Conservation (phyloP, 1,140 invertebrate genomes). For the Zophobas atratus region DNA sequence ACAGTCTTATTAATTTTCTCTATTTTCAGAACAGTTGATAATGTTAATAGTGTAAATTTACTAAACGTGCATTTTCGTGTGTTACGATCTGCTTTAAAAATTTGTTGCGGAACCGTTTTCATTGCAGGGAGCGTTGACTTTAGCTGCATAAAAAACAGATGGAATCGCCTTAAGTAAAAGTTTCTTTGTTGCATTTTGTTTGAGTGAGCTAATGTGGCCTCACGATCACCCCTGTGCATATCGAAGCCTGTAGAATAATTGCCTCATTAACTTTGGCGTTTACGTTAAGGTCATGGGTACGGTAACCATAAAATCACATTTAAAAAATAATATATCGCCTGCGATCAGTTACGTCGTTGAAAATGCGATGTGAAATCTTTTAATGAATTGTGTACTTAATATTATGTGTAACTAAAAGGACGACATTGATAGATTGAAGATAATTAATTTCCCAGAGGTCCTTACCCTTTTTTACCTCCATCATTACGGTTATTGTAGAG, state of each 20-base stretch:
- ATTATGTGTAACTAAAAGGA: conserved; percentile 49
- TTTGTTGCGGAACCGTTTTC: no score
- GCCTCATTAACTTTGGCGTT: conserved; percentile 18
- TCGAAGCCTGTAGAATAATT: background rate
- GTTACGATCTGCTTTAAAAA: no score
- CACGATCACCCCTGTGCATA: background rate
- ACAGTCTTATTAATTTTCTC: no score
- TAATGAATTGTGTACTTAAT: conserved; percentile 50
- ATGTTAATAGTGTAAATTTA: no score
- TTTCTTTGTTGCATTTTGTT: no score
- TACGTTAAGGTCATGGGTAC: conserved; percentile 20
- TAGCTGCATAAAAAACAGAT: no score
- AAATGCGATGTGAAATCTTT: conserved; percentile 48
- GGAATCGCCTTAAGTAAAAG: no score
- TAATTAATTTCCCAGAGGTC: conserved; percentile 41
- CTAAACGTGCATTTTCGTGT: no score
- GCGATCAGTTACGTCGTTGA: conserved; percentile 42
- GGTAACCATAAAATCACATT: conserved; percentile 27
- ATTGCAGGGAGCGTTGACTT: no score
- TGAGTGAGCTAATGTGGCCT: background rate
- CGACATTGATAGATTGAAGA: conserved; percentile 45
- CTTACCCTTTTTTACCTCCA: conserved; percentile 18
- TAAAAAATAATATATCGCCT: conserved; percentile 22
- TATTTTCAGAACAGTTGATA: no score
- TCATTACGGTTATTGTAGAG: conserved; percentile 4